phyloP scores from a whole-genome alignment of 2,888 invertebrate genomes.

The Leptopilina myrica region DNA sequence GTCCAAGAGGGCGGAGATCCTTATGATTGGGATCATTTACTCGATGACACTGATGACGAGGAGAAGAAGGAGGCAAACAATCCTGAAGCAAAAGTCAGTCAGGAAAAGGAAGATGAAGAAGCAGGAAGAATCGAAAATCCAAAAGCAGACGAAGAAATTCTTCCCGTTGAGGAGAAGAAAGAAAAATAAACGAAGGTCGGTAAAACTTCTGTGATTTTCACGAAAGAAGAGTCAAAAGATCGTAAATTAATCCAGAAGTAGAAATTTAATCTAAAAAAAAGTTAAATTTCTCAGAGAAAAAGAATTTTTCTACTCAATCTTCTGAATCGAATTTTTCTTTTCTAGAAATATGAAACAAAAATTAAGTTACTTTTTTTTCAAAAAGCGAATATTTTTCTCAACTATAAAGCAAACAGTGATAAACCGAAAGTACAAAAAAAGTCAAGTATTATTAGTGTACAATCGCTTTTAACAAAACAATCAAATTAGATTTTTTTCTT shows the following conservation, averaged over 20 bases:
- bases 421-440: neutral
- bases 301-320: too few species aligned
- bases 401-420: neutral
- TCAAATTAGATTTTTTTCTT: neutral
- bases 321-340: too few species aligned
- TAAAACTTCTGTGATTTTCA: neutral
- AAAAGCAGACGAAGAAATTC: neutral
- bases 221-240: neutral
- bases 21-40: constrained; percentile 69
- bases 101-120: neutral
- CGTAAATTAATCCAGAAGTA: neutral
- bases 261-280: neutral
- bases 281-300: neutral
- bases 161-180: constrained; percentile 13
- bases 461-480: neutral
- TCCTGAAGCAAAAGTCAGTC: neutral
- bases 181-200: constrained; percentile 15
- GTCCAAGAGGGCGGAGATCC: constrained; percentile 70
- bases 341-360: too few species aligned
- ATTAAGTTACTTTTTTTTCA: too few species aligned
- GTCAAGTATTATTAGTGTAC: neutral
- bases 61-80: constrained; percentile 71
- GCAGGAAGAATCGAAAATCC: neutral
- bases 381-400: too few species aligned
- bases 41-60: constrained; percentile 67